Evolutionary conservation across 2,888 invertebrate genomes (phyloP), one percentile per base, ranked within the genome.

Genomic region (Lasioglossum pauxillum): DNA sequence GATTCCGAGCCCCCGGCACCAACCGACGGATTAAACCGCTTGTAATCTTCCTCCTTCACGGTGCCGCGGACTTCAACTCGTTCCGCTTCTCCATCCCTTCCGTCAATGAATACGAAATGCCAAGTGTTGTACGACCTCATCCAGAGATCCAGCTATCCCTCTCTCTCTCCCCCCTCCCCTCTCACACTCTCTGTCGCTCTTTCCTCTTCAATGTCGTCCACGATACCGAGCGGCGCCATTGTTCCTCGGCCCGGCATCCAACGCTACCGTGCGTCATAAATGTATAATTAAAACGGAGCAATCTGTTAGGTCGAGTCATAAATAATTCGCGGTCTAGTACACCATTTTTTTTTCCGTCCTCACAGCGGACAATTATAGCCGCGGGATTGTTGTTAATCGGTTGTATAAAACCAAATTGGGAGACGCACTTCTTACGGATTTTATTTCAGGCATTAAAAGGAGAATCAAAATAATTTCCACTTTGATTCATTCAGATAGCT

Each of bases 41-140:
- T 85, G 90, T 91, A 91, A 93, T 92, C 89, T 91, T 80, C 83
- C 82, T 78, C 80, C 84, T 89, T 88, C 83, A 67, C 83, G 80
- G 72, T 82, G 69, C 64, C 82, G 69, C 78, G 80, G 81, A 67
- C 82, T 86, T 79, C 23, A 67, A 69, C 53, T 83, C 84, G 77
- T 79, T 82, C 85, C 60, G 83, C 78, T 67, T 53, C 86, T 82
- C 83, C 80, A 77, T 86, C 87, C 67, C 81, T 77, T 49, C 81
- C 72, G 83, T 88, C 90, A 90, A 92, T 92, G 92, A 91, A 92
- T 93, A 92, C 90, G 83, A 90, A 92, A 92, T 88, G 88, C 82
- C 86, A 60, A 83, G 75, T 77, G 60, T 83, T 83, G 80, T 82
- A 85, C 78, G 77, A 83, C 49, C 72, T 75, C 76, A n/a, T 80